Evolutionary conservation across 2,797 vertebrate species (phyloP), one percentile per base, ranked within the genome.

Genomic region (Silurus lanzhouensis): DNA sequence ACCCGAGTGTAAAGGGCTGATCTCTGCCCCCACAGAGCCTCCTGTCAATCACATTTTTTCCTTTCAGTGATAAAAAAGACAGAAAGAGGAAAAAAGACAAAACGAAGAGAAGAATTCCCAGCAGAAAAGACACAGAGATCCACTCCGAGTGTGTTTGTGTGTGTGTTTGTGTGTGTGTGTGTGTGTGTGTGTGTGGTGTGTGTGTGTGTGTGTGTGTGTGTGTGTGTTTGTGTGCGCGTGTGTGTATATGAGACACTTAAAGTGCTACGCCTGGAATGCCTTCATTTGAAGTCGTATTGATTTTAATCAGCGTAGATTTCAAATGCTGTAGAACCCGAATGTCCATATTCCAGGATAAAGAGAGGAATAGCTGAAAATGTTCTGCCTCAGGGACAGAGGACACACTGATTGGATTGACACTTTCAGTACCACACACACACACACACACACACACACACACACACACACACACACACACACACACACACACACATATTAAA

Each of bases 1-100:
- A 22, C 84, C 85, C 88, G 86, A 91, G 91, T 91, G 90, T 91
- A 92, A 90, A 93, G 89, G 92, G 91, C 91, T 85, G 31, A 86
- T 89, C 91, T 92, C 90, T 89, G 91, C 88, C 91, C 94, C 93
- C 94, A 77, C 88, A 86, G 93, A 94, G 93, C 93, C 92, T 90
- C 92, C 94, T 95, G 95, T 93, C 95, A 95, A 95, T 96, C 94
- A 94, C 93, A 91, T 91, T 92, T 93, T 38, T 57, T 91, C 88
- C 89, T 93, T 92, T 93, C 90, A 85, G 88, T 61, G 85, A 79
- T 89, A 84, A 91, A 89, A 89, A 89, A 89, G 57, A 82, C 71
- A 88, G 64, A 85, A 58, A 83, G 38, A 79, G 46, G 44, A 15
- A 68, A 90, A 55, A 79, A 76, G 72, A 76, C 72, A 76, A 22